phyloP scores from a whole-genome alignment of 2,797 vertebrate species.

The Phoebastria nigripes region DNA sequence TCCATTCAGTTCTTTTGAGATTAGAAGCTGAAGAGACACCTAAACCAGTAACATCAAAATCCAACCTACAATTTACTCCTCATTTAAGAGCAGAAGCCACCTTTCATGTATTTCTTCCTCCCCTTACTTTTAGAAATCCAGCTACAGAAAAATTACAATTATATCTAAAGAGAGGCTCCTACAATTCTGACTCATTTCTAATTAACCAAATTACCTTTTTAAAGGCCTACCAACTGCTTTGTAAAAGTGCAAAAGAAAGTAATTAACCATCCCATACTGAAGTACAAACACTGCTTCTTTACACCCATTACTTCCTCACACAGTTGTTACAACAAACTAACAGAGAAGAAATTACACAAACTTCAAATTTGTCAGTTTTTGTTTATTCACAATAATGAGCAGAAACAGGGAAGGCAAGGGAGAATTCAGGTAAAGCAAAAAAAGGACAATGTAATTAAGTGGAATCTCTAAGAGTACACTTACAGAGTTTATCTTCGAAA shows the following conservation, averaged over 20 bases:
- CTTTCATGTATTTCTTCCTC: background rate
- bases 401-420: background rate
- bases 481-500: background rate
- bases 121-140: background rate
- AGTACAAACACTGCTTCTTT: background rate
- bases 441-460: background rate
- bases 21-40: background rate
- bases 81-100: background rate
- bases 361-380: background rate
- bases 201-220: background rate
- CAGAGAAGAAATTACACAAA: background rate
- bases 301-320: background rate
- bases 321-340: background rate
- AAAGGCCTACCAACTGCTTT: background rate
- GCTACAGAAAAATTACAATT: background rate
- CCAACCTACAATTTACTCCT: background rate
- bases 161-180: background rate
- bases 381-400: background rate
- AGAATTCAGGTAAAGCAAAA: background rate
- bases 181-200: background rate
- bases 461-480: background rate
- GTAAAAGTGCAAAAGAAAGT: background rate
- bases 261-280: background rate
- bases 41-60: background rate
- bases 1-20: background rate